These are phyloP conservation scores for Sebastes matsubarae DNA, from an alignment of 2,797 vertebrate genomes.

Conservation along the genomic window DNA sequence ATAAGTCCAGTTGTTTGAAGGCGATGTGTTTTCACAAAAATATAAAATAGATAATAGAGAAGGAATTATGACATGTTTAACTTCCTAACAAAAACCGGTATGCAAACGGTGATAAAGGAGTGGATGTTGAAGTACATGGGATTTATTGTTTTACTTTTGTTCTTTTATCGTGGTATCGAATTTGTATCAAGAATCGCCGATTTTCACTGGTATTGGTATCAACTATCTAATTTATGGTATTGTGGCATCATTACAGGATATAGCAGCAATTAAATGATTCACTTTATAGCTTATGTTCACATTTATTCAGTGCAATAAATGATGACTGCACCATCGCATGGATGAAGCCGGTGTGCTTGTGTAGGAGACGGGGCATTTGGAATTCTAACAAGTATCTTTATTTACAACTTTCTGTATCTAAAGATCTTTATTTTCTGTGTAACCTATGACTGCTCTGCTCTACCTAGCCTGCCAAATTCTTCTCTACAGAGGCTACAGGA, in stretches of 20 bases:
- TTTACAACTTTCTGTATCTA: conserved; percentile 4
- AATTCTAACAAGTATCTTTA: neutral
- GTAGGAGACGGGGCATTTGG: neutral
- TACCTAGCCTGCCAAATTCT: conserved; percentile 13
- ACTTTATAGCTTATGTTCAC: neutral
- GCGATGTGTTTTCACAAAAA: too few relatives aligned
- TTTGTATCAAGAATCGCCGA: too few relatives aligned
- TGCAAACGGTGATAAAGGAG: too few relatives aligned
- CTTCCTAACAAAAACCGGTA: too few relatives aligned
- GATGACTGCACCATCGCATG: neutral
- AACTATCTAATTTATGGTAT: too few relatives aligned
- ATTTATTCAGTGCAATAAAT: neutral
- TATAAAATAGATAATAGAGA: too few relatives aligned
- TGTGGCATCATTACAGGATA: neutral
- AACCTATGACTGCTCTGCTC: conserved; percentile 20
- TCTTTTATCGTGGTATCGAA: too few relatives aligned
- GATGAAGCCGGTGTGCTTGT: neutral
- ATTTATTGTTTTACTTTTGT: too few relatives aligned
- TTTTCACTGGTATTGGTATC: too few relatives aligned
- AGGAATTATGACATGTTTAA: too few relatives aligned
- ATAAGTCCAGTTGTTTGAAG: too few relatives aligned
- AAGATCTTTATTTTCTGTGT: conserved; percentile 14
- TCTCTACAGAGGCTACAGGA: conserved; percentile 1
- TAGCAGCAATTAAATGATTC: neutral
- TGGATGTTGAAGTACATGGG: too few relatives aligned